phyloP scores from a whole-genome alignment of 2,888 invertebrate species.

The Epinotia bilunana region DNA sequence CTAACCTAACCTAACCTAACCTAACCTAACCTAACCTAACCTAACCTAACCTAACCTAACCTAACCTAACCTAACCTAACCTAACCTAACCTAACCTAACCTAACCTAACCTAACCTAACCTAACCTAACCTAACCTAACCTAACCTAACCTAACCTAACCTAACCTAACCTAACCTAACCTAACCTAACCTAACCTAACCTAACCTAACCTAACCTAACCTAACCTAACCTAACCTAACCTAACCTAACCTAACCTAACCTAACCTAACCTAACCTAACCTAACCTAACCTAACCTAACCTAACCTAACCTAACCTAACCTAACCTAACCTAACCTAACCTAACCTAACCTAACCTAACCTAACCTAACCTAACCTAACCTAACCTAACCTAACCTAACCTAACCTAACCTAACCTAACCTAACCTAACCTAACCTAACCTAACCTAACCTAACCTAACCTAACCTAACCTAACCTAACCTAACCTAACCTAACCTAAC shows the following conservation, averaged over 20 bases:
- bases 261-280: conserved; percentile 8
- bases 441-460: conserved; percentile 8
- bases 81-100: conserved; percentile 8
- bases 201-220: conserved; percentile 8
- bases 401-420: conserved; percentile 8
- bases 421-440: conserved; percentile 8
- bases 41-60: conserved; percentile 8
- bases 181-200: conserved; percentile 8
- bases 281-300: conserved; percentile 8
- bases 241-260: conserved; percentile 8
- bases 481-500: conserved; percentile 8
- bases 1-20: conserved; percentile 8
- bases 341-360: conserved; percentile 8
- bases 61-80: conserved; percentile 8
- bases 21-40: conserved; percentile 8
- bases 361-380: conserved; percentile 8
- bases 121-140: conserved; percentile 8
- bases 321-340: conserved; percentile 8
- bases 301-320: conserved; percentile 8
- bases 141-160: conserved; percentile 8
- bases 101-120: conserved; percentile 8
- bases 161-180: conserved; percentile 8
- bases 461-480: conserved; percentile 8
- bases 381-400: conserved; percentile 8
- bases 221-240: conserved; percentile 8